Evolutionary conservation across 2,113 vertebrate species (phyloP).

Genomic region (Brachionichthys hirsutus): DNA sequence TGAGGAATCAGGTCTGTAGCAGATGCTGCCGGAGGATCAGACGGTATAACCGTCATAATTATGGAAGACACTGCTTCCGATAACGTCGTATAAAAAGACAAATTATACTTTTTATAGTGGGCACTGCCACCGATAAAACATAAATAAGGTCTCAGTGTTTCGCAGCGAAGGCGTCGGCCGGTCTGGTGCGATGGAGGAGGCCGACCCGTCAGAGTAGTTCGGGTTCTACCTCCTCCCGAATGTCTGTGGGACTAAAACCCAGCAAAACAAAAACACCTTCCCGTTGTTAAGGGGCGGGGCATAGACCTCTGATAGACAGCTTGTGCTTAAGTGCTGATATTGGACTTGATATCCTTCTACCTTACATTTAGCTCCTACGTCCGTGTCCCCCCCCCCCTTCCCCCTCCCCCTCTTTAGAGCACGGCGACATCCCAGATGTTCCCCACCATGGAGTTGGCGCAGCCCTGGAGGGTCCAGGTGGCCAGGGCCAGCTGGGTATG

Average conservation of each 20-base stretch:
- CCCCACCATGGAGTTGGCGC: slow-evolving; percentile 83
- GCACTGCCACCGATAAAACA: slow-evolving; percentile 65
- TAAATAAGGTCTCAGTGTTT: slow-evolving; percentile 58
- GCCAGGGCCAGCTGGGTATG: slow-evolving; percentile 84
- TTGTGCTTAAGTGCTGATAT: slow-evolving; percentile 42
- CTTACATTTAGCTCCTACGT: background rate
- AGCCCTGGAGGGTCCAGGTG: slow-evolving; percentile 91
- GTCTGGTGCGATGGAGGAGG: background rate
- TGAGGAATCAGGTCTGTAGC: slow-evolving; percentile 78
- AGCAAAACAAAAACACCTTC: too few species aligned
- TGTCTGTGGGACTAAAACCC: too few species aligned
- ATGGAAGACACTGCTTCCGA: slow-evolving; percentile 99
- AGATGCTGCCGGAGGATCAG: slow-evolving; percentile 96
- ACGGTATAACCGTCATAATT: slow-evolving; percentile 99
- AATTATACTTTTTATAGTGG: slow-evolving; percentile 60
- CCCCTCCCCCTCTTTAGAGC: slow-evolving; percentile 65
- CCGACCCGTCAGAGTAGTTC: slow-evolving; percentile 1
- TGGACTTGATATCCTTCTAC: slow-evolving; percentile 12
- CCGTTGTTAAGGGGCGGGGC: slow-evolving; percentile 6
- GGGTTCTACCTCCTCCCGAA: too few species aligned
- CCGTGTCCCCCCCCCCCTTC: background rate
- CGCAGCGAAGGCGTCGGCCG: slow-evolving; percentile 29
- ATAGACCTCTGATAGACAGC: slow-evolving; percentile 20
- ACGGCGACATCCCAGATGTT: slow-evolving; percentile 83
- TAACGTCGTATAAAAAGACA: slow-evolving; percentile 88